Evolutionary conservation across 2,797 vertebrate species (phyloP).

Genomic region (Sebastes iracundus): DNA sequence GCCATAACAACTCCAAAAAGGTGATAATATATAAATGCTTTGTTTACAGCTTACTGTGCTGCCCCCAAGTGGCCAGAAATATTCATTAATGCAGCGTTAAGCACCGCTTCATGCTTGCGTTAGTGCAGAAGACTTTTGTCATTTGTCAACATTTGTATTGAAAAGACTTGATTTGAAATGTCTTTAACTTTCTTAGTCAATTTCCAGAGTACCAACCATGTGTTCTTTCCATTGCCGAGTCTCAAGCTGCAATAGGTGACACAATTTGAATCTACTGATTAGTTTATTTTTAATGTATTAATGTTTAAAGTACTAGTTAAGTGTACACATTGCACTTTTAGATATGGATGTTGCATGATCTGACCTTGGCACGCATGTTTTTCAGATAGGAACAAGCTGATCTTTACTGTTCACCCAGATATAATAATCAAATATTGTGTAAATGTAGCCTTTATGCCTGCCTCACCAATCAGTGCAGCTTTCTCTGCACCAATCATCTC

Average conservation of each 20-base stretch:
- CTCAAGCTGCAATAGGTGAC: neutral
- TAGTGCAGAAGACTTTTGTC: no score
- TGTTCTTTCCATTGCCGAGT: neutral
- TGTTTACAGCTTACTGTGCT: rapidly evolving
- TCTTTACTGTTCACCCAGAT: neutral
- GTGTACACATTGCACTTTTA: neutral
- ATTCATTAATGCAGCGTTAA: neutral
- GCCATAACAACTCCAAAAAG: no score
- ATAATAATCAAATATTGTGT: neutral
- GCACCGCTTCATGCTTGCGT: no score
- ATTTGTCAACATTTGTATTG: no score
- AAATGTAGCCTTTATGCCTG: neutral
- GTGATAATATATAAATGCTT: no score
- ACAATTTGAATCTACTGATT: neutral
- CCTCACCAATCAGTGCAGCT: neutral
- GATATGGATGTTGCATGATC: neutral
- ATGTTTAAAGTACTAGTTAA: neutral
- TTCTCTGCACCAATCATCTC: neutral
- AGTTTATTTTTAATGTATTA: neutral
- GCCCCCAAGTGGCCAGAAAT: neutral
- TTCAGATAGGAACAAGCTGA: neutral
- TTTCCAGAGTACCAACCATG: neutral
- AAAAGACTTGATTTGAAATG: no score
- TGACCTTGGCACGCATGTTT: neutral
- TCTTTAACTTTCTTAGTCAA: no score